Evolutionary conservation across 2,888 invertebrate species (phyloP), one percentile per base, ranked within the genome.

Genomic region (Andricus quercusramuli): DNA sequence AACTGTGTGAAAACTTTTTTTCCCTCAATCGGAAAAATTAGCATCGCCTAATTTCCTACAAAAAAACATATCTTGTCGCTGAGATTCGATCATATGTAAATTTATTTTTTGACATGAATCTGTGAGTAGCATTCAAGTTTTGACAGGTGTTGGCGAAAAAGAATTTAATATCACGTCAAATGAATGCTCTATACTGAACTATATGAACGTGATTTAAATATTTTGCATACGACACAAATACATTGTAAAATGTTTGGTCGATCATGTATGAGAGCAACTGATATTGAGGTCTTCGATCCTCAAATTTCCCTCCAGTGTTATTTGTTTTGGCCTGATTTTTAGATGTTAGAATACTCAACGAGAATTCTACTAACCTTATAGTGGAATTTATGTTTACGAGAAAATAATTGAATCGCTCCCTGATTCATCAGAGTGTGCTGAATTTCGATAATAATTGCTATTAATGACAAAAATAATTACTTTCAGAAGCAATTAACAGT

Each of bases 401-500:
- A 22, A 47, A 51, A 66, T 66, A 41, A 70, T 47, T 25, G 9
- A 47, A 70, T 70, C 25, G 29, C 51, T 51, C 29, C 25, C 44
- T 70, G 47, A 29, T 51, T 70, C 20, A 47, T 29, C 47, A 29
- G 20, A 70, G 1, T 70, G 20, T 47, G 47, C 29, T n/a, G 29
- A 17, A 51, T 29, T 51, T 29, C 29, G 51, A 29, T 70, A 70
- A 29, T 51, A 32, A 70, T 70, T 51, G 51, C 47, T 51, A 51
- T 29, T 70, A 70, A 70, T 51, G 51, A 70, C 51, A 70, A 51
- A 70, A 70, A 51, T 70, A 70, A 70, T 70, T 51, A 70, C 51
- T 70, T 70, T 70, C 70, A 20, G 70, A 70, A 51, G 51, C 70
- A 70, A 70, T 51, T 70, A 70, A 70, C 29, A 51, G 47, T 51